Evolutionary conservation across 2,888 invertebrate genomes (phyloP).

Genomic region (Epirrhoe tristata): DNA sequence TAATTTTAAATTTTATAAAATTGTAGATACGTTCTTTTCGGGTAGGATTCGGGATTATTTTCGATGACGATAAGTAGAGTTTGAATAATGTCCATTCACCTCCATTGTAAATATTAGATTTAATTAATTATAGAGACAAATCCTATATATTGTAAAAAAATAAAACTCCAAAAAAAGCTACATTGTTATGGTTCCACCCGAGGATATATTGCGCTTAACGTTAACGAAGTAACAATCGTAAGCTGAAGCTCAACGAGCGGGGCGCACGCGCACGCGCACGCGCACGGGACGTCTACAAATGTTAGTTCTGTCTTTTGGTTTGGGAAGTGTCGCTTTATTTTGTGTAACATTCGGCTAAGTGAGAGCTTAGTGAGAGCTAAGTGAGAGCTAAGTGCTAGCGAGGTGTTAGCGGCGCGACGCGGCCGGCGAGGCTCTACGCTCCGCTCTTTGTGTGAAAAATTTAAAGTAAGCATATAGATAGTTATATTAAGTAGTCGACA

Average conservation of each 20-base stretch:
- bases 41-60: slow-evolving; percentile 79
- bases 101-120: slow-evolving; percentile 85
- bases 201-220: slow-evolving; percentile 70
- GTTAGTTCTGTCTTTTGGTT: slow-evolving; percentile 75
- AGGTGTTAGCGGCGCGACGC: slow-evolving; percentile 65
- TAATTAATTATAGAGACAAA: slow-evolving; percentile 85
- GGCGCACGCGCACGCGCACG: slow-evolving; percentile 46
- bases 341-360: slow-evolving; percentile 77
- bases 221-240: slow-evolving; percentile 71
- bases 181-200: slow-evolving; percentile 77
- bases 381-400: slow-evolving; percentile 73
- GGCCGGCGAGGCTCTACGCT: slow-evolving; percentile 53
- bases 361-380: slow-evolving; percentile 75
- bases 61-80: slow-evolving; percentile 78
- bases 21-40: slow-evolving; percentile 84
- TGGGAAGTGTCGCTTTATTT: slow-evolving; percentile 76
- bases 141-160: slow-evolving; percentile 85
- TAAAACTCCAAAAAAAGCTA: slow-evolving; percentile 84
- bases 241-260: slow-evolving; percentile 62
- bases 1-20: slow-evolving; percentile 81
- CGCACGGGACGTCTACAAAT: slow-evolving; percentile 59
- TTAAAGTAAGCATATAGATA: slow-evolving; percentile 79
- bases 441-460: slow-evolving; percentile 82
- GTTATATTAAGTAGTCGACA: slow-evolving; percentile 84
- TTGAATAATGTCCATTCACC: slow-evolving; percentile 83